A percentile compares a stretch with the other conserved stretches of the same genome.
Evolutionary conservation across 2,888 invertebrate species (phyloP).

Genomic region (Megaustenia siamemsis): DNA sequence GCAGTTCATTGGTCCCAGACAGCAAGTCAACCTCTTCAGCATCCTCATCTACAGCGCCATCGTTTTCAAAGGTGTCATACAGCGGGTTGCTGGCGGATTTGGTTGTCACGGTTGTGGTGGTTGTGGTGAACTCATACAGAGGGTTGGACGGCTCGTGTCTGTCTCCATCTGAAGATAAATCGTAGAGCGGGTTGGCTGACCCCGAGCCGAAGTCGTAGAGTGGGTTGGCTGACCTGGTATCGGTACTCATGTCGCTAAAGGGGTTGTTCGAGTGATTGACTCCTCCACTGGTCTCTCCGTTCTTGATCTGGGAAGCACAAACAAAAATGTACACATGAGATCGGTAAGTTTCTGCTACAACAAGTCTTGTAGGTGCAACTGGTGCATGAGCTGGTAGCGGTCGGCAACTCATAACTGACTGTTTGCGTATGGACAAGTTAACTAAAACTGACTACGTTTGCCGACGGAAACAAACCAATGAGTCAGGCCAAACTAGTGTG

Average conservation of each 20-base stretch:
- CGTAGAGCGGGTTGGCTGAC: slow-evolving; percentile 42
- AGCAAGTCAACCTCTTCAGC: slow-evolving; percentile 18
- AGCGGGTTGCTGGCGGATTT: slow-evolving; percentile 17
- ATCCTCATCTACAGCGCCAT: neutral
- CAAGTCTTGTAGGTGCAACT: too few species aligned
- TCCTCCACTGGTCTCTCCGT: slow-evolving; percentile 32
- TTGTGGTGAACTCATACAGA: slow-evolving; percentile 58
- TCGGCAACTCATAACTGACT: too few species aligned
- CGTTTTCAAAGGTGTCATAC: slow-evolving; percentile 19
- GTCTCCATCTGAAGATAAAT: slow-evolving; percentile 54
- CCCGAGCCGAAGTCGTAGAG: slow-evolving; percentile 57
- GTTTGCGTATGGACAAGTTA: too few species aligned
- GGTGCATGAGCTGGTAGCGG: too few species aligned
- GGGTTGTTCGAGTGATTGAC: slow-evolving; percentile 25
- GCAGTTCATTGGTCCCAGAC: slow-evolving; percentile 24
- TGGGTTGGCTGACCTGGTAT: slow-evolving; percentile 29
- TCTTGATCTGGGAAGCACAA: slow-evolving; percentile 19
- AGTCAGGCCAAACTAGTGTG: too few species aligned
- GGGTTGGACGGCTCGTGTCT: slow-evolving; percentile 52
- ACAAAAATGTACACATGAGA: too few species aligned
- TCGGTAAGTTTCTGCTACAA: too few species aligned
- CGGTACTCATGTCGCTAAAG: slow-evolving; percentile 11
- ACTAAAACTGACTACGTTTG: too few species aligned
- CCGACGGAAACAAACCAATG: too few species aligned
- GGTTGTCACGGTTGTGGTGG: slow-evolving; percentile 20